phyloP scores from a whole-genome alignment of 1,140 invertebrate species.

The Episyrphus balteatus region DNA sequence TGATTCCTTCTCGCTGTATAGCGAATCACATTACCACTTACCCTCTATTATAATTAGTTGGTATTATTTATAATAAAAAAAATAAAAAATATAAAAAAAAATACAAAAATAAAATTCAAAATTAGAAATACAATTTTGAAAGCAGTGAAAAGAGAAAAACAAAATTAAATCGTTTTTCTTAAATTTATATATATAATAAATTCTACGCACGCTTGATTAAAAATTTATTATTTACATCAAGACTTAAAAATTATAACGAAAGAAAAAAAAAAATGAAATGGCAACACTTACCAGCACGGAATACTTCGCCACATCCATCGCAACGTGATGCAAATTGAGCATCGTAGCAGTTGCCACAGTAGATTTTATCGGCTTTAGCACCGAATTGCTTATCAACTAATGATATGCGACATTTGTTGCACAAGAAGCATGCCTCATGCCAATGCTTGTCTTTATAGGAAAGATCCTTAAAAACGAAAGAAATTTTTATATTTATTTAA shows the following conservation, averaged over 20 bases:
- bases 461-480: conserved; percentile 68
- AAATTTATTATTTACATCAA: neutral
- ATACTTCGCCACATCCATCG: conserved; percentile 96
- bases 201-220: no score
- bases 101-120: no score
- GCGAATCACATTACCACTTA: no score
- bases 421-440: conserved; percentile 98
- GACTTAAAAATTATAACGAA: neutral
- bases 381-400: conserved; percentile 99
- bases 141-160: neutral
- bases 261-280: neutral
- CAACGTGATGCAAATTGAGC: conserved; percentile 96
- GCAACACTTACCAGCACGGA: conserved; percentile 81
- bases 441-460: conserved; percentile 99
- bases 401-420: conserved; percentile 92
- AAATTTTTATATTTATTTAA: neutral
- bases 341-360: conserved; percentile 98
- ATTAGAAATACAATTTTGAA: neutral
- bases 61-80: no score
- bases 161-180: neutral
- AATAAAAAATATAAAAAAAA: no score
- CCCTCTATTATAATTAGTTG: no score
- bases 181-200: neutral
- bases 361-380: conserved; percentile 94
- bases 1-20: no score